Conservation (phyloP, 2,113 vertebrate species). For the Prietella phreatophila region DNA sequence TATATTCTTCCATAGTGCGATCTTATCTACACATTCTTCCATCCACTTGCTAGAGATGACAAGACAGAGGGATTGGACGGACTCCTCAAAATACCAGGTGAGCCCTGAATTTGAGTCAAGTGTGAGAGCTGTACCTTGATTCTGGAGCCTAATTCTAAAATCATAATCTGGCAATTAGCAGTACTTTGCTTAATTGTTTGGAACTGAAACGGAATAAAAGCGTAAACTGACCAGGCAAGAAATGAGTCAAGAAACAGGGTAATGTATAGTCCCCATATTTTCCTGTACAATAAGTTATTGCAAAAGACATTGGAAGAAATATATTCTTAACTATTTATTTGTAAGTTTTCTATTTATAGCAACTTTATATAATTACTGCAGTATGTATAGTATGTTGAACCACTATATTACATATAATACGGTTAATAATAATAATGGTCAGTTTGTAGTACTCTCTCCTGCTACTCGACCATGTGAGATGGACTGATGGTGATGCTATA, state of each 20-base stretch:
- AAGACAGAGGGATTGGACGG: conserved; percentile 88
- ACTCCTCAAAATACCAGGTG: conserved; percentile 78
- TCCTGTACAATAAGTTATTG: not conserved
- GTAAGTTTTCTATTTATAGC: not conserved
- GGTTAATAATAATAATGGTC: not conserved
- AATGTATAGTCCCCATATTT: too few relatives aligned
- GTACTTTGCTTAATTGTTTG: not conserved
- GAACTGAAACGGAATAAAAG: not conserved
- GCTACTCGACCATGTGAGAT: too few relatives aligned
- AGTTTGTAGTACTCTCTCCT: not conserved
- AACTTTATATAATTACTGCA: not conserved
- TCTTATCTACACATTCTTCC: conserved; percentile 97
- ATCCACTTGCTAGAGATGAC: conserved; percentile 92
- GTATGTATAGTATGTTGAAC: not conserved
- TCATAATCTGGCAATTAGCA: not conserved
- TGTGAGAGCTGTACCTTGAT: not conserved
- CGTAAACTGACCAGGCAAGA: not conserved
- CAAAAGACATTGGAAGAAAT: too few relatives aligned
- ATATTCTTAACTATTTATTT: not conserved
- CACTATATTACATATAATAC: not conserved
- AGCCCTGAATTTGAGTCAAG: conserved; percentile 10
- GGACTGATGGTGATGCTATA: too few relatives aligned
- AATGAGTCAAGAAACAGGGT: not conserved
- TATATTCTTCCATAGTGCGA: conserved; percentile 79
- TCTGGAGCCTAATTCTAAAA: not conserved